These are phyloP conservation scores for Aphaenogaster rudis DNA, from an alignment of 1,140 invertebrate species.

Conservation along the genomic window DNA sequence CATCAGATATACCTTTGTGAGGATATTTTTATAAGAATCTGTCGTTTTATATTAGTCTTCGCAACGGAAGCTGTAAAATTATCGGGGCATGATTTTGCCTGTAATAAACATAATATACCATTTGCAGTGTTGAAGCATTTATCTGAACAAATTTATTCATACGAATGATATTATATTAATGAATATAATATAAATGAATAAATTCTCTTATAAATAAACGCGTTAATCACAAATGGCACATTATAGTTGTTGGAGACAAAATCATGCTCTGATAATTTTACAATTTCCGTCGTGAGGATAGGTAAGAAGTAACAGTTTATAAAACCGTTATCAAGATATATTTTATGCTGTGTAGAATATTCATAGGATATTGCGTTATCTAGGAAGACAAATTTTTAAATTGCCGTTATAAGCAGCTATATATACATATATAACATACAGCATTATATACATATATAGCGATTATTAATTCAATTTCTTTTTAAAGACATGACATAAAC, in stretches of 20 bases:
- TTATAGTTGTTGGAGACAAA: slow-evolving; percentile 1
- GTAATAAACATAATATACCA: slow-evolving; percentile 9
- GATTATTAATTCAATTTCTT: not conserved
- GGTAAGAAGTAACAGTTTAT: not conserved
- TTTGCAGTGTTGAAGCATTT: slow-evolving; percentile 27
- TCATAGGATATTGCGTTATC: not conserved
- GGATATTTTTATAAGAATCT: not conserved
- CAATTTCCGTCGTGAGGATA: not conserved
- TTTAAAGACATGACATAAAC: not conserved
- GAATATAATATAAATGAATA: slow-evolving; percentile 32
- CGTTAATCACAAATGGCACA: not conserved
- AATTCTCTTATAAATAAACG: slow-evolving; percentile 27
- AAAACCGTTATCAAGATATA: not conserved
- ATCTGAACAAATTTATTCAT: slow-evolving; percentile 22
- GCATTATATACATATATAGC: not conserved
- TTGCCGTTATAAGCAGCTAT: not conserved
- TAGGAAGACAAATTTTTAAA: not conserved
- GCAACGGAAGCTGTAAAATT: slow-evolving; percentile 5
- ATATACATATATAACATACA: not conserved
- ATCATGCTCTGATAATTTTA: slow-evolving; percentile 21
- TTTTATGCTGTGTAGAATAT: not conserved
- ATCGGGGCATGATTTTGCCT: not conserved
- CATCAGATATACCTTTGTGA: not conserved
- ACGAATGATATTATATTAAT: slow-evolving; percentile 24
- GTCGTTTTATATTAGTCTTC: not conserved